A percentile compares a stretch with the other conserved stretches of the same genome.
Conservation (phyloP, 2,888 invertebrate species). For the Agrilus mali region DNA sequence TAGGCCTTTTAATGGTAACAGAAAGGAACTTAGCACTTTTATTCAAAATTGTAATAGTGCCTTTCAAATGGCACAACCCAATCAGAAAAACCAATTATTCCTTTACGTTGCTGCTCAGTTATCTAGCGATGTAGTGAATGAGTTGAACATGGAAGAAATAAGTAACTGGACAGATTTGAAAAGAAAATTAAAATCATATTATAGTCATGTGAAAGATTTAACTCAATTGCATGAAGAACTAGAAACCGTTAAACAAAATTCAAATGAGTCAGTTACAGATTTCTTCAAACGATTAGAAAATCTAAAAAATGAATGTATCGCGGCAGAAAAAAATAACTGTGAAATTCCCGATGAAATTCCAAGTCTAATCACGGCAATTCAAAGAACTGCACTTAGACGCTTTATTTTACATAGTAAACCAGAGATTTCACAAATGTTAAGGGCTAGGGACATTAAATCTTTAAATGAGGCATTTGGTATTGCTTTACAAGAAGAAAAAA, state of each 20-base stretch:
- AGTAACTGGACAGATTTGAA: background rate
- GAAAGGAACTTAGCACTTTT: too few species aligned
- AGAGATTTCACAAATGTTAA: slow-evolving; percentile 9
- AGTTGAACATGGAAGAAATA: background rate
- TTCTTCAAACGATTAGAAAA: slow-evolving; percentile 11
- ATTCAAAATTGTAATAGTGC: too few species aligned
- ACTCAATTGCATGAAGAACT: slow-evolving; percentile 8
- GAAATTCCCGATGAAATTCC: background rate
- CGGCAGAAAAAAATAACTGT: background rate
- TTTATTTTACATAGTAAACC: slow-evolving; percentile 8
- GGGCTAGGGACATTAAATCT: slow-evolving; percentile 8
- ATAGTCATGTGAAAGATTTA: slow-evolving; percentile 6
- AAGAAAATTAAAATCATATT: slow-evolving; percentile 6
- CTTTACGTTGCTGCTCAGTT: background rate
- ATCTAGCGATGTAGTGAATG: background rate
- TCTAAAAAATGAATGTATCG: slow-evolving; percentile 10
- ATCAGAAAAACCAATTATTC: background rate
- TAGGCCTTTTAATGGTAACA: too few species aligned
- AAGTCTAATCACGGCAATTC: slow-evolving; percentile 5
- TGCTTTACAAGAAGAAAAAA: slow-evolving; percentile 8
- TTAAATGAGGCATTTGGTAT: slow-evolving; percentile 8
- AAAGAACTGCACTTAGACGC: slow-evolving; percentile 6
- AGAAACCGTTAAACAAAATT: slow-evolving; percentile 9
- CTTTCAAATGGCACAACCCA: background rate
- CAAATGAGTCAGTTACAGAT: slow-evolving; percentile 7